phyloP scores from a whole-genome alignment of 1,140 invertebrate species.

The Pissodes strobi region DNA sequence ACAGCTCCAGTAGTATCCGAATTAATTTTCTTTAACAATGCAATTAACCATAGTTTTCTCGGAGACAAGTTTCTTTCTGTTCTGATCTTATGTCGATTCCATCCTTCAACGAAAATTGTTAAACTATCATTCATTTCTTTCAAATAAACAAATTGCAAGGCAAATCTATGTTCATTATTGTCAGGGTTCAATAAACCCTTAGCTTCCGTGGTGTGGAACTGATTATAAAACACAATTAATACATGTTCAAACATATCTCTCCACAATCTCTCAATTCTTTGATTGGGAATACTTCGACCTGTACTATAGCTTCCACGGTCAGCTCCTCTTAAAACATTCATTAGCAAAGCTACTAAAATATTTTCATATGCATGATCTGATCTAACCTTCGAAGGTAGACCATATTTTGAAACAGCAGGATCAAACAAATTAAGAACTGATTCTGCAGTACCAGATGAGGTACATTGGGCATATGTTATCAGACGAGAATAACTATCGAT shows the following conservation, averaged over 20 bases:
- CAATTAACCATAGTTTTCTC: too few relatives aligned
- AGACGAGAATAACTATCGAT: not conserved
- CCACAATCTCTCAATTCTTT: conserved; percentile 20
- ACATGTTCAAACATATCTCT: conserved; percentile 3
- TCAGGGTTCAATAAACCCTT: not conserved
- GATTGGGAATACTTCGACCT: conserved; percentile 1
- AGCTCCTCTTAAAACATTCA: not conserved
- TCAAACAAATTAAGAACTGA: conserved; percentile 1
- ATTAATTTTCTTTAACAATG: too few relatives aligned
- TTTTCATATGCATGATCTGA: not conserved
- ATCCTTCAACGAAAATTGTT: not conserved
- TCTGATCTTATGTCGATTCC: not conserved
- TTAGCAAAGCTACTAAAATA: not conserved
- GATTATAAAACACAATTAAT: not conserved
- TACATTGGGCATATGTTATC: not conserved
- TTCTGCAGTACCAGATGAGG: not conserved
- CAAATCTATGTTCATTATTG: not conserved
- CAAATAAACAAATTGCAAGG: not conserved
- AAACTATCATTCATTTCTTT: not conserved
- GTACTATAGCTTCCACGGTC: conserved; percentile 3
- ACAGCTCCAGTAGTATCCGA: too few relatives aligned
- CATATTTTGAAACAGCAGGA: not conserved
- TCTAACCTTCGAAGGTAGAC: not conserved
- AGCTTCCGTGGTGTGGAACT: too few relatives aligned
- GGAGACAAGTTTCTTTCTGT: not conserved